These are phyloP conservation scores for Pseudococcus viburni DNA, from an alignment of 2,888 invertebrate genomes.

Conservation along the genomic window DNA sequence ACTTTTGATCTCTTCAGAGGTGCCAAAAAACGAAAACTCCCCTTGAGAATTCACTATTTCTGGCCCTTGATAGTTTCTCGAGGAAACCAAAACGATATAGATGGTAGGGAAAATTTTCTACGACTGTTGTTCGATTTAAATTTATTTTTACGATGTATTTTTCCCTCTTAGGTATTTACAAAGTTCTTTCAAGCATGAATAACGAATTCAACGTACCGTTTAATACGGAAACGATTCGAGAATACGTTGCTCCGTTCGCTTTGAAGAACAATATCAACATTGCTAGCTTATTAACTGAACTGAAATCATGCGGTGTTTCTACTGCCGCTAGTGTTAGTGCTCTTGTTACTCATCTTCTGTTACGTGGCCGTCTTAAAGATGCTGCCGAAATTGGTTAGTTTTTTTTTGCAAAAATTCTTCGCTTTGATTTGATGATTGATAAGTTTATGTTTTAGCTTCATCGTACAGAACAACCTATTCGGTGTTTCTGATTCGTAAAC, in stretches of 20 bases:
- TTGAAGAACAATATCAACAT: constrained; percentile 68
- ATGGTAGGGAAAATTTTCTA: neutral
- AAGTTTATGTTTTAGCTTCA: constrained; percentile 69
- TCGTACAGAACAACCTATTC: constrained; percentile 76
- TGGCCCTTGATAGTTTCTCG: constrained; percentile 85
- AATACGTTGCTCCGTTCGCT: constrained; percentile 83
- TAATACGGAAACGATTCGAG: constrained; percentile 79
- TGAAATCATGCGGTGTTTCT: constrained; percentile 77
- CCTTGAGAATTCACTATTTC: constrained; percentile 85
- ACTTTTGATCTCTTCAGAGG: constrained; percentile 79
- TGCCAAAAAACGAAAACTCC: constrained; percentile 76
- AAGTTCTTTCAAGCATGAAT: neutral
- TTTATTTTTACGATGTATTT: neutral
- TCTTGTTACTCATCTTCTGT: constrained; percentile 76
- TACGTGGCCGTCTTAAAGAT: constrained; percentile 75
- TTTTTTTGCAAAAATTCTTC: neutral
- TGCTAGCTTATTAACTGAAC: constrained; percentile 75
- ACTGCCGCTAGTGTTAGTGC: constrained; percentile 76
- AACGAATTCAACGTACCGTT: constrained; percentile 70
- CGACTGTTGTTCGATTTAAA: neutral
- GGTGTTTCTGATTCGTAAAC: constrained; percentile 74
- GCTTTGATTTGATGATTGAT: neutral
- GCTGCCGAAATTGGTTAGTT: constrained; percentile 73
- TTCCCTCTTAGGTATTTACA: constrained; percentile 72
- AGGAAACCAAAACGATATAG: constrained; percentile 74